Base-by-base conservation (phyloP, 2,888 invertebrate genomes). In the Diadegma fenestrale region DNA sequence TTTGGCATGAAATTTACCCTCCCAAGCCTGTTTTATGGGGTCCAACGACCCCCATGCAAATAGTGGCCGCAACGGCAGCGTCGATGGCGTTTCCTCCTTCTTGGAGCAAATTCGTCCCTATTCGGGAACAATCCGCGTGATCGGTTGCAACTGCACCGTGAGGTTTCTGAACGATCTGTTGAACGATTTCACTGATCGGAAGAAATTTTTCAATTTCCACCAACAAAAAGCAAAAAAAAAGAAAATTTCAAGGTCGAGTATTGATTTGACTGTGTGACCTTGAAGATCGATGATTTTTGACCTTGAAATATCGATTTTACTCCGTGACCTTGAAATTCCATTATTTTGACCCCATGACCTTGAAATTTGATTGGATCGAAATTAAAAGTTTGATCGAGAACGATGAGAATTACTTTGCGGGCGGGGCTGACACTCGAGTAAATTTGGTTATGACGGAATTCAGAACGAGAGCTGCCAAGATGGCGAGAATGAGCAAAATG, bases 121-220 rank as follows among this genome's bases (percentile, higher is more conserved):
- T 95, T 89, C 95, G 94, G 33, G 97, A 97, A 94, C 98, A 98
- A 90, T 95, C 95, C 87, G 95, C 95, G 90, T 95, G 95, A 89
- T 96, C 97, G 68, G 96, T 95, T 26, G 97, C 96, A 84, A 97
- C 97, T 89, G 96, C 97, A 72, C 97, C 97, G 94, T 97, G 97
- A 58, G 85, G 37, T 75, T 88, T 87, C 51, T 84, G 78, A 69
- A 73, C 87, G 66, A 81, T 86, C 92, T 92, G 51, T 73, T 19
- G 26, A 48, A 76, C 26, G 10, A 33, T 37, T 37, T 37, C 7
- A 37, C 37, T 37, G 37, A 4, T 37, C 37, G 6, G 1, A 7
- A 37, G 8, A 10, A 37, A 37, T 37, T 8, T 37, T 37, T 10
- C 37, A 37, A 37, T 37, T 37, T 37, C 10, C 37, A 37, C 4